Conservation (phyloP, 1,140 invertebrate genomes). For the Bombus haemorrhoidalis region DNA sequence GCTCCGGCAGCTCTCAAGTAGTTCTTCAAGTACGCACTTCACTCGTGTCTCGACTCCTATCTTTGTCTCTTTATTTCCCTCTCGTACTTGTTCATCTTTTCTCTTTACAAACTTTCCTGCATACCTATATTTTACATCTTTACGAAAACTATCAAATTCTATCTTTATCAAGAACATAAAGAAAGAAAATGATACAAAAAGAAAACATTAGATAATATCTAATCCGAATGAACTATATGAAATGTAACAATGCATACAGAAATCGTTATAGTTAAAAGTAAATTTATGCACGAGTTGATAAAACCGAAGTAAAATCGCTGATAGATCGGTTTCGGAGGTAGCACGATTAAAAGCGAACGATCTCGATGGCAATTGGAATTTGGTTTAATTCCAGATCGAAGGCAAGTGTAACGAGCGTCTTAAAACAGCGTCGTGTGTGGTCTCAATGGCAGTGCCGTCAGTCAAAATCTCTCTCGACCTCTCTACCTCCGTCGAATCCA, state of each 20-base stretch:
- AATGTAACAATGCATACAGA: not conserved
- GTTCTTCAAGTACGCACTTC: slow-evolving; percentile 74
- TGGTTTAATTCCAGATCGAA: slow-evolving; percentile 19
- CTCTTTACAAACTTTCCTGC: not conserved
- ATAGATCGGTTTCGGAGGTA: not conserved
- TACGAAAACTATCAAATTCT: not conserved
- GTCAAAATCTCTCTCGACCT: slow-evolving; percentile 66
- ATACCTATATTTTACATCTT: not conserved
- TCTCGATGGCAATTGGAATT: slow-evolving; percentile 18
- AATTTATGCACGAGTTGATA: too few relatives aligned
- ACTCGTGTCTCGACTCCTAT: slow-evolving; percentile 70
- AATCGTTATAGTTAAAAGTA: not conserved
- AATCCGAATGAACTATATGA: too few relatives aligned
- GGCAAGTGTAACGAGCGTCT: slow-evolving; percentile 49
- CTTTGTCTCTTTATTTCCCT: slow-evolving; percentile 38
- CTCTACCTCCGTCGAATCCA: slow-evolving; percentile 28
- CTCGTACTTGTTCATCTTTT: slow-evolving; percentile 33
- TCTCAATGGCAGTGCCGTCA: slow-evolving; percentile 65
- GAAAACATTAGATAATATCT: not conserved
- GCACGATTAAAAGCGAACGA: not conserved
- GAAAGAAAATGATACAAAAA: not conserved
- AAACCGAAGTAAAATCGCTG: not conserved
- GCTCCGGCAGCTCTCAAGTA: slow-evolving; percentile 67
- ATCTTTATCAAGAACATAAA: too few relatives aligned
- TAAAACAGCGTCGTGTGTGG: slow-evolving; percentile 69